These are phyloP conservation scores for Prunella fulvescens DNA, from an alignment of 2,113 vertebrate species.

Conservation along the genomic window DNA sequence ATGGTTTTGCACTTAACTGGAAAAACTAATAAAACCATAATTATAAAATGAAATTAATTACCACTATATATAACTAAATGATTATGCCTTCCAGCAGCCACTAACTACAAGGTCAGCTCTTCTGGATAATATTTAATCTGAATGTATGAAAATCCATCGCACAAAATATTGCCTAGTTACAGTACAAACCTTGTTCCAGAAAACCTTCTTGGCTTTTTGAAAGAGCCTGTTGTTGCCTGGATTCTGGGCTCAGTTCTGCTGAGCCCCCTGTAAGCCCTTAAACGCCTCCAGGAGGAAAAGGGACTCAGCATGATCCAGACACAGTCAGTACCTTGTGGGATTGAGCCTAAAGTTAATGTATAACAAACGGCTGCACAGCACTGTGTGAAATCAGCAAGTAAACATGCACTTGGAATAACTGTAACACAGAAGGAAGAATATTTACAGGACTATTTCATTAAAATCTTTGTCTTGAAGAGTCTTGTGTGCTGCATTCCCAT, in stretches of 20 bases:
- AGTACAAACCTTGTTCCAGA: constrained; percentile 47
- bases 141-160: not conserved
- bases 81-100: constrained; percentile 3
- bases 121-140: constrained; percentile 1
- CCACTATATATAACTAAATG: not conserved
- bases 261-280: not conserved
- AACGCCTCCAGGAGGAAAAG: not conserved
- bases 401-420: constrained; percentile 59
- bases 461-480: not conserved
- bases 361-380: constrained; percentile 56
- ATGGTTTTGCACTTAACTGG: not conserved
- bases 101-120: not conserved
- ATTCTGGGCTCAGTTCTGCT: not conserved
- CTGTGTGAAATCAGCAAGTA: constrained; percentile 58
- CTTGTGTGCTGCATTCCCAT: not conserved
- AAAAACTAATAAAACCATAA: not conserved
- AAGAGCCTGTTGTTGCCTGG: constrained; percentile 15
- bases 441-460: not conserved
- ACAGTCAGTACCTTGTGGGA: not conserved
- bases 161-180: constrained; percentile 2
- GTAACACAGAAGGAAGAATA: not conserved
- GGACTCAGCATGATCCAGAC: not conserved
- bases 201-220: constrained; percentile 23
- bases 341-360: constrained; percentile 68
- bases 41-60: not conserved